A percentile compares a stretch with the other conserved stretches of the same genome.
Evolutionary conservation across 2,888 invertebrate genomes (phyloP).

Genomic region (Flabesymbios commensalis): DNA sequence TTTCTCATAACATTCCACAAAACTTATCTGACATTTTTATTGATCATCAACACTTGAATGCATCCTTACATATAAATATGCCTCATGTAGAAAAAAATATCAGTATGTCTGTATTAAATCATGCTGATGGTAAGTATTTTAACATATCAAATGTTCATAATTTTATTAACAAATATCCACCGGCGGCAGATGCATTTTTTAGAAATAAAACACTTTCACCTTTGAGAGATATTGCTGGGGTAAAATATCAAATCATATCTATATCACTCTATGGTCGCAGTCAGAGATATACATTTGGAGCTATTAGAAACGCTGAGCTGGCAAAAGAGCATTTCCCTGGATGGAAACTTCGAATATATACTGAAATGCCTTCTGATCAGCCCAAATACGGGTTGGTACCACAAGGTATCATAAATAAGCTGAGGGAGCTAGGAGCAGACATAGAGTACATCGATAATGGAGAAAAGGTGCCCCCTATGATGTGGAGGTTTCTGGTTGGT

Average conservation of each 20-base stretch:
- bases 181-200: no score
- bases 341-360: constrained; percentile 35
- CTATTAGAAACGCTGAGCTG: constrained; percentile 31
- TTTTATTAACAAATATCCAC: no score
- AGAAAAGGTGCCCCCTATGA: constrained; percentile 37
- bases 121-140: no score
- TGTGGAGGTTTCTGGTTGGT: constrained; percentile 39
- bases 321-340: constrained; percentile 31
- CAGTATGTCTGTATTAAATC: no score
- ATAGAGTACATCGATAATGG: constrained; percentile 24
- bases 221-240: no score
- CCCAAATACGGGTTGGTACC: constrained; percentile 23
- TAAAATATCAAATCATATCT: constrained; percentile 25
- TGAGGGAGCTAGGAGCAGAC: constrained; percentile 25
- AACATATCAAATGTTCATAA: no score
- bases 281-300: constrained; percentile 28
- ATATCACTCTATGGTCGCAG: constrained; percentile 30
- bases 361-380: constrained; percentile 15
- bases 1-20: no score
- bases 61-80: no score
- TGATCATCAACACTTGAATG: no score
- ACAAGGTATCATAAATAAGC: constrained; percentile 13
- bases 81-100: no score
- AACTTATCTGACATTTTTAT: no score
- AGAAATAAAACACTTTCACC: no score